Percentiles rank a stretch among this genome's conserved stretches.
Evolutionary conservation across 2,888 invertebrate genomes (phyloP).

Genomic region (Malthinus seriepunctatus): DNA sequence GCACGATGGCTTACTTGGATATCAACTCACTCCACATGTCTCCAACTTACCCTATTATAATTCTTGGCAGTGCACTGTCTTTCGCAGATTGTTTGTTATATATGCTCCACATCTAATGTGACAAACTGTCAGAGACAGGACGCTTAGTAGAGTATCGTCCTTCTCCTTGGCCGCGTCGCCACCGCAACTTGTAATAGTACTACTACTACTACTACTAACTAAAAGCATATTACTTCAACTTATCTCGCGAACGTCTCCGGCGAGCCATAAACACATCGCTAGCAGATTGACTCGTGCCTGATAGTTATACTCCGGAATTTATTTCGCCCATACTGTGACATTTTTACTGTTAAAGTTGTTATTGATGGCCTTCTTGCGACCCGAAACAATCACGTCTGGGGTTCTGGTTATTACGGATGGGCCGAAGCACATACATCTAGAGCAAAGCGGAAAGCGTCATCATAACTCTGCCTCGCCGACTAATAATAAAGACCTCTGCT

Average conservation of each 20-base stretch:
- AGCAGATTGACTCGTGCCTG: constrained; percentile 34
- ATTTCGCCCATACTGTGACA: constrained; percentile 38
- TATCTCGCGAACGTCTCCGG: constrained; percentile 30
- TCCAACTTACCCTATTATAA: constrained; percentile 42
- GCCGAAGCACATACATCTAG: constrained; percentile 37
- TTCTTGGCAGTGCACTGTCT: constrained; percentile 49
- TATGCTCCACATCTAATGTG: constrained; percentile 51
- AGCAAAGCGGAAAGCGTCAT: constrained; percentile 38
- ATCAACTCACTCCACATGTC: constrained; percentile 35
- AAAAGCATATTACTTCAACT: constrained; percentile 25
- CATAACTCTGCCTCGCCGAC: constrained; percentile 45
- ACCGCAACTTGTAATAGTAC: constrained; percentile 14
- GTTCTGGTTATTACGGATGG: constrained; percentile 36
- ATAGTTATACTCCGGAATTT: constrained; percentile 35
- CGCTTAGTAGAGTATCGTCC: constrained; percentile 23
- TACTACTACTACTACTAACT: constrained; percentile 12
- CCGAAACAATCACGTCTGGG: constrained; percentile 45
- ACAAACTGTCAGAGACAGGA: constrained; percentile 53
- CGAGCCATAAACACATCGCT: constrained; percentile 36
- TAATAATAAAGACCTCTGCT: constrained; percentile 49
- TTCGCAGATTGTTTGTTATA: constrained; percentile 48
- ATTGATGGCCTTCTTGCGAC: constrained; percentile 46
- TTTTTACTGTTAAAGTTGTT: constrained; percentile 51
- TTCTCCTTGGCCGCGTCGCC: constrained; percentile 33
- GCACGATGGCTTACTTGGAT: constrained; percentile 31